A percentile compares a stretch with the other conserved stretches of the same genome.
Conservation (phyloP, 2,113 vertebrate genomes). For the Apodemus sylvaticus region DNA sequence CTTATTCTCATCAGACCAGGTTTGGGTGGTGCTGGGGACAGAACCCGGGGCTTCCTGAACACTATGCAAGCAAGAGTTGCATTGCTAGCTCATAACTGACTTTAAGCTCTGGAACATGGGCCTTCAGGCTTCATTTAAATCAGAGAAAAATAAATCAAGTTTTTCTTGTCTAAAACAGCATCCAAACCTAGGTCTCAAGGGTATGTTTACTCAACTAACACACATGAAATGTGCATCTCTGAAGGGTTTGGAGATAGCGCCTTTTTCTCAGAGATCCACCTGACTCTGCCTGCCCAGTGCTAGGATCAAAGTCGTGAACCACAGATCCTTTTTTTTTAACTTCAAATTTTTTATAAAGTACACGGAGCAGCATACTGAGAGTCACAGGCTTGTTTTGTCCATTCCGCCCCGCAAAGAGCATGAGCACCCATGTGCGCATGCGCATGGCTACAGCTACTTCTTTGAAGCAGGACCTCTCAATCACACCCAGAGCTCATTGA, state of each 20-base stretch:
- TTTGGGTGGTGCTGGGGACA: not conserved
- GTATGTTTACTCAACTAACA: not conserved
- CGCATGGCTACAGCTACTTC: not conserved
- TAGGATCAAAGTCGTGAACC: not conserved
- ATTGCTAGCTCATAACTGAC: not conserved
- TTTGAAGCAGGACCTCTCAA: not conserved
- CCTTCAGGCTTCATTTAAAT: not conserved
- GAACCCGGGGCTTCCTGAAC: not conserved
- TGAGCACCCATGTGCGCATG: not conserved
- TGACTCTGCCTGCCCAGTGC: not conserved
- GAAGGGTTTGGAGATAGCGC: not conserved
- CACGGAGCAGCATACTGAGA: not conserved
- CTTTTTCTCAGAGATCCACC: not conserved
- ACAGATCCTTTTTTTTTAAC: not conserved
- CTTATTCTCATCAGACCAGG: not conserved
- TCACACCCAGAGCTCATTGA: not conserved
- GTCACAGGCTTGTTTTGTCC: not conserved
- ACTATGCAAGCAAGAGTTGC: not conserved
- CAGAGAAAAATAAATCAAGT: not conserved
- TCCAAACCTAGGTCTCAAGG: not conserved
- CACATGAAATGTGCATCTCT: not conserved
- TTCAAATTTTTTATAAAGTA: not conserved
- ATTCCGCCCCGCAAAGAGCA: fast-evolving
- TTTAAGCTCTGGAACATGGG: too few relatives aligned
- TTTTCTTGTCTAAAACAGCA: not conserved